Percentiles rank a stretch among this genome's conserved stretches.
phyloP scores from a whole-genome alignment of 1,140 invertebrate genomes.

The Drosophila tristis region DNA sequence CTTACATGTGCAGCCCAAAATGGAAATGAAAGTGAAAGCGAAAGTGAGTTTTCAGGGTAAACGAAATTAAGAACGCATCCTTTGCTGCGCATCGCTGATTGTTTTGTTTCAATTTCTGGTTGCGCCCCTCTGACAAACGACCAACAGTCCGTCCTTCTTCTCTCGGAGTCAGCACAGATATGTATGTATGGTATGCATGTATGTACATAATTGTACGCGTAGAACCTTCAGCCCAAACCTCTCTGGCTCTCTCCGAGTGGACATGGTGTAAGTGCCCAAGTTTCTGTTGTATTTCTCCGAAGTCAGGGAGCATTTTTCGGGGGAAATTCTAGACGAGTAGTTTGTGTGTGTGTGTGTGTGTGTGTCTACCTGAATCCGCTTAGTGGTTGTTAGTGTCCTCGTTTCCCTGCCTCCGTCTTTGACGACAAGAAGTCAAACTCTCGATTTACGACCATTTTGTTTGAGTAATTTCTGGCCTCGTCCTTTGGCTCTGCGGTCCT shows the following conservation, averaged over 20 bases:
- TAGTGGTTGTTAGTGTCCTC: constrained; percentile 64
- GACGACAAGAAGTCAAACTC: constrained; percentile 84
- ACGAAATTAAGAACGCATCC: constrained; percentile 79
- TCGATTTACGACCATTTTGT: constrained; percentile 84
- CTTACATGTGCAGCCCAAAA: constrained; percentile 58
- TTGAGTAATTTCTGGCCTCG: constrained; percentile 73
- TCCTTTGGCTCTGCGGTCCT: constrained; percentile 2
- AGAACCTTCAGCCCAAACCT: constrained; percentile 30
- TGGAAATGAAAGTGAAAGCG: constrained; percentile 49
- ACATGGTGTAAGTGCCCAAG: constrained; percentile 20
- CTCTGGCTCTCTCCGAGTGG: background rate
- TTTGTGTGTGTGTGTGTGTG: constrained; percentile 1
- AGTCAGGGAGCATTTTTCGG: constrained; percentile 60
- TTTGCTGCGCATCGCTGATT: constrained; percentile 76
- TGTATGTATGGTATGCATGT: too few species aligned
- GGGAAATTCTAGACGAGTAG: constrained; percentile 34
- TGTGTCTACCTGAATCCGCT: constrained; percentile 68
- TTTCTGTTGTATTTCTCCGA: constrained; percentile 54
- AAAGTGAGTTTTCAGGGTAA: constrained; percentile 74
- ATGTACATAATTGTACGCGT: too few species aligned
- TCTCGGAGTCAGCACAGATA: too few species aligned
- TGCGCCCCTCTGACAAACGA: constrained; percentile 51
- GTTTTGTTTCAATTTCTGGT: constrained; percentile 79
- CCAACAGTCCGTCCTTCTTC: background rate
- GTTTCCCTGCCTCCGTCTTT: constrained; percentile 56